These are phyloP conservation scores for Neuroterus valhalla DNA, from an alignment of 1,140 invertebrate species.

Conservation along the genomic window DNA sequence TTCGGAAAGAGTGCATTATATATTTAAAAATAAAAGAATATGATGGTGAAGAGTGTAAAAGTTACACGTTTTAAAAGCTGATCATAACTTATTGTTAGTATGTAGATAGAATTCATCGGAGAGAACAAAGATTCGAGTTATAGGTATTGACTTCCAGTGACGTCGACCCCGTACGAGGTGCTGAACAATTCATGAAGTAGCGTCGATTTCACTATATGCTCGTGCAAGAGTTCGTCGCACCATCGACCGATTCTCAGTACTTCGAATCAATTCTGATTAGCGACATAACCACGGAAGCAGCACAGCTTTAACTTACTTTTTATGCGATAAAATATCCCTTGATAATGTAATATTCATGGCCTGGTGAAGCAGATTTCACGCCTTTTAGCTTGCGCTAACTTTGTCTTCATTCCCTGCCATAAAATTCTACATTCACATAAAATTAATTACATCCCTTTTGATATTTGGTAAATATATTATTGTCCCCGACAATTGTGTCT, in stretches of 20 bases:
- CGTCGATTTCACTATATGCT: constrained; percentile 50
- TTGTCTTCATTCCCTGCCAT: not conserved
- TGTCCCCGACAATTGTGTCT: not conserved
- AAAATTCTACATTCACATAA: not conserved
- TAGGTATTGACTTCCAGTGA: constrained; percentile 60
- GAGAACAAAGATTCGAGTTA: constrained; percentile 50
- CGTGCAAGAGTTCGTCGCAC: constrained; percentile 44
- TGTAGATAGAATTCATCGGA: constrained; percentile 34
- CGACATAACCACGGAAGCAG: constrained; percentile 17
- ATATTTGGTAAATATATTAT: not conserved
- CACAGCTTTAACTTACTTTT: constrained; percentile 15
- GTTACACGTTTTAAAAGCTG: no score
- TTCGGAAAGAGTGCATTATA: no score
- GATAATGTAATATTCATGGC: constrained; percentile 19
- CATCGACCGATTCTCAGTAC: constrained; percentile 35
- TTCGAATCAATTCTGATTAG: constrained; percentile 40
- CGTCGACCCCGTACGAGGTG: constrained; percentile 57
- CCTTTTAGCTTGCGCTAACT: not conserved
- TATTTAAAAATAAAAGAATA: no score
- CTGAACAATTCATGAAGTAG: constrained; percentile 65
- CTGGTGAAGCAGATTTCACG: not conserved
- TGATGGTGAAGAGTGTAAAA: no score
- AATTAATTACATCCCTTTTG: not conserved
- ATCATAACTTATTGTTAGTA: not conserved
- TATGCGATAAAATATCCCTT: constrained; percentile 9